phyloP scores from a whole-genome alignment of 2,797 vertebrate genomes.

The Tamandua tetradactyla region DNA sequence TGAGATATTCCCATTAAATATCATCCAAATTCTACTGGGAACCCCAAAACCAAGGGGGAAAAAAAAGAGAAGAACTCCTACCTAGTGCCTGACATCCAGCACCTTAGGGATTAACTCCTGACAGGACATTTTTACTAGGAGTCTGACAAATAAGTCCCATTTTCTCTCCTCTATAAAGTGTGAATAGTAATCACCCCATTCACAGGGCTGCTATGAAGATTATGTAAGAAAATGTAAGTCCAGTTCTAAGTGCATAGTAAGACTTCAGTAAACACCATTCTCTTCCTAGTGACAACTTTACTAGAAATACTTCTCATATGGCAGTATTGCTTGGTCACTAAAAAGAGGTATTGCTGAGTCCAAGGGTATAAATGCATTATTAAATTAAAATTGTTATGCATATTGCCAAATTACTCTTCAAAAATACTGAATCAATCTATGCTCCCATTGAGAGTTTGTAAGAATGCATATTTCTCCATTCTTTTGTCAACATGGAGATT shows the following conservation, averaged over 20 bases:
- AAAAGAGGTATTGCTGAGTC: neutral
- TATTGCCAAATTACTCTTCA: neutral
- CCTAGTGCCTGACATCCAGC: neutral
- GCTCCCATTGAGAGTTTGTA: neutral
- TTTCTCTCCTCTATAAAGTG: neutral
- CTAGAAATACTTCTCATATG: neutral
- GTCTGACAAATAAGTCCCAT: neutral
- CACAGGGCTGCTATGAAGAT: neutral
- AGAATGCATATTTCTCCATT: neutral
- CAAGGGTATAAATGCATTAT: neutral
- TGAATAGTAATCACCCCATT: neutral
- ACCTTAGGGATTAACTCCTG: neutral
- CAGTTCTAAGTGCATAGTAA: neutral
- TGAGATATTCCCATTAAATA: neutral
- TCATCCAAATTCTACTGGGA: neutral
- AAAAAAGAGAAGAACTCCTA: neutral
- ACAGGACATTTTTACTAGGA: neutral
- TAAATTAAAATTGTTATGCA: neutral
- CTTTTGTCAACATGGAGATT: neutral
- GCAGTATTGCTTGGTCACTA: neutral
- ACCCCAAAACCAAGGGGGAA: neutral
- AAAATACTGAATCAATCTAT: neutral
- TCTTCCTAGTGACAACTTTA: neutral
- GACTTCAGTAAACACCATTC: neutral
- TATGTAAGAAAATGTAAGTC: neutral